Evolutionary conservation across 2,797 vertebrate species (phyloP), one percentile per base, ranked within the genome.

Genomic region (Lophotriccus pileatus): DNA sequence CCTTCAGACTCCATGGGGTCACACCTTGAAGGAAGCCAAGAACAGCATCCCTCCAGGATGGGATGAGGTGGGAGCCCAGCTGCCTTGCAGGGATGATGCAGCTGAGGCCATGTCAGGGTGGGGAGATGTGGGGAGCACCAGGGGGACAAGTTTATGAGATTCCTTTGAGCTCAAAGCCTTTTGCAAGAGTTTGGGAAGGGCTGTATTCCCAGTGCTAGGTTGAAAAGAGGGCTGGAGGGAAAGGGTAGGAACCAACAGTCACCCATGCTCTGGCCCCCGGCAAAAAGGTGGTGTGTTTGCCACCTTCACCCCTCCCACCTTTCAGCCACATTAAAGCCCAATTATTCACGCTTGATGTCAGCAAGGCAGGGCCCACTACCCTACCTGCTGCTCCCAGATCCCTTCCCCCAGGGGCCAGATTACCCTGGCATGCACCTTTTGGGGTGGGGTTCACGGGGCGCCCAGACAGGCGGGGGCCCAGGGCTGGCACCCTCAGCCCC

Each of bases 241-340:
- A 96, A 86, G 62, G 59, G 64, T 94, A 84, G 93, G 69, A 94
- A 49, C 52, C 14, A 1, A 67, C 81, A 90, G 55, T 68, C 18
- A 0, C 36, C 78, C 23, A 3, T 95, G 94, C 83, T 87, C 91
- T 84, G 79, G 90, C 92, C 89, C 86, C 53, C 8, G 91, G 95
- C 60, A 0, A 47, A 92, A 94, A 87, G 86, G 91, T 94, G 89
- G 46, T 85, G 62, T 14, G 4, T 87, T 91, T 87, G 84, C 82
- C 3, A 53, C 94, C 77, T 94, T 94, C 79, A 52, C 15, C 80
- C 85, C 92, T 95, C 94, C 96, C 89, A 94, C 94, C 91, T 92
- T 84, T 89, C 90, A 95, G 79, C 94, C 93, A 93, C 95, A 96
- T 95, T 89, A 93, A 95, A 97, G 95, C 79, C 89, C 8, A 13